Conservation (phyloP, 1,140 invertebrate species). For the Drosophila parabipectinata region DNA sequence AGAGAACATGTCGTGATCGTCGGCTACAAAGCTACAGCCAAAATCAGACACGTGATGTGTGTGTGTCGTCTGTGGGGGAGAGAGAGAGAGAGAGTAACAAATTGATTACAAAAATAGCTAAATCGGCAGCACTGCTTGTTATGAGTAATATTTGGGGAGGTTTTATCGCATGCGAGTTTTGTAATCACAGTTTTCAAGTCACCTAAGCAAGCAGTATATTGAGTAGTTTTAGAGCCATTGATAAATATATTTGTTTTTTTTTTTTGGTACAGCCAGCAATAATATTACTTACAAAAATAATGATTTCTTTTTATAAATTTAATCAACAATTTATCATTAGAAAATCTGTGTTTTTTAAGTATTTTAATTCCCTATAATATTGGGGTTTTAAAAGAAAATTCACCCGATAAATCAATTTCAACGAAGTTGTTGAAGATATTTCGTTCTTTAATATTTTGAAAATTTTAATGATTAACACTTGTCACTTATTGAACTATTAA, state of each 20-base stretch:
- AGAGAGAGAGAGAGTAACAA: slow-evolving; percentile 18
- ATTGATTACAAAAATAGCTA: slow-evolving; percentile 3
- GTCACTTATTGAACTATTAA: background rate
- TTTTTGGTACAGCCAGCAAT: background rate
- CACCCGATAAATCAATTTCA: no score
- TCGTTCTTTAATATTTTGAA: no score
- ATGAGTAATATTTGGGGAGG: background rate
- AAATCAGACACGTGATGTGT: slow-evolving; percentile 60
- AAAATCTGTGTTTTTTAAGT: no score
- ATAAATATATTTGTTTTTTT: background rate
- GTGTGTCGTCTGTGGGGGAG: slow-evolving; percentile 26
- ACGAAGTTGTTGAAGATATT: no score
- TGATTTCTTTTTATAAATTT: no score
- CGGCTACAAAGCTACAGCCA: slow-evolving; percentile 54
- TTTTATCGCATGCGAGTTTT: slow-evolving; percentile 17
- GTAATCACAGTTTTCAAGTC: background rate
- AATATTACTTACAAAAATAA: background rate
- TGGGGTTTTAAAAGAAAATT: no score
- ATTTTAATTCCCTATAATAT: no score
- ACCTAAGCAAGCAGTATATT: background rate
- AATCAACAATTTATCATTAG: no score
- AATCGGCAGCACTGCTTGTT: background rate
- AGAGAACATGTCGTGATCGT: slow-evolving; percentile 69
- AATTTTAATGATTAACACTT: background rate
- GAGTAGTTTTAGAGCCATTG: background rate